These are phyloP conservation scores for Syrphus vitripennis DNA, from an alignment of 2,888 invertebrate species.

Conservation along the genomic window DNA sequence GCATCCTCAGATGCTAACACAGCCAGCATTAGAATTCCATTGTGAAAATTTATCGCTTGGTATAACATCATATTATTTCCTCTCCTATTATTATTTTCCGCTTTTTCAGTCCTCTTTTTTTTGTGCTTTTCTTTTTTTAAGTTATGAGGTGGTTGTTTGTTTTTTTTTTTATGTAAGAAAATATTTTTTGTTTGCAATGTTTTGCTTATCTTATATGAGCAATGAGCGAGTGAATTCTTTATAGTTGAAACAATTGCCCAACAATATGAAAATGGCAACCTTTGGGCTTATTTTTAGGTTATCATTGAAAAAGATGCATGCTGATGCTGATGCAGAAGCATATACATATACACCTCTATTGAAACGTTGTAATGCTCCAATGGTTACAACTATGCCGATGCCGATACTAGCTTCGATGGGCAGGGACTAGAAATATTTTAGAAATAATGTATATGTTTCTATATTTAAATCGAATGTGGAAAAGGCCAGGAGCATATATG, in stretches of 20 bases:
- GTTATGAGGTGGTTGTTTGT: slow-evolving; percentile 51
- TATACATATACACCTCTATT: slow-evolving; percentile 2
- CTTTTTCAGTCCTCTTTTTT: slow-evolving; percentile 25
- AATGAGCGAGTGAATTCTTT: slow-evolving; percentile 23
- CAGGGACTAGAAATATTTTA: neutral
- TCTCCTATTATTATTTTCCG: slow-evolving; percentile 57
- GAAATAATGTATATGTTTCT: neutral
- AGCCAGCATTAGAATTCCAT: slow-evolving; percentile 61
- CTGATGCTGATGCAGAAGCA: neutral
- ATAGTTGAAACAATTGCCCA: neutral
- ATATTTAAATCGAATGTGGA: slow-evolving; percentile 13
- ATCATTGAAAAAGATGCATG: slow-evolving; percentile 48
- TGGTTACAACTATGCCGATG: slow-evolving; percentile 17
- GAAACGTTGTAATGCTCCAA: slow-evolving; percentile 43
- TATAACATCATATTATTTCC: slow-evolving; percentile 69
- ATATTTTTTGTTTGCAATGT: slow-evolving; percentile 14
- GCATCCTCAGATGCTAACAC: slow-evolving; percentile 14
- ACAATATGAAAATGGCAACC: slow-evolving; percentile 27
- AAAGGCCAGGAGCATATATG: neutral
- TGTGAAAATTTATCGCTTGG: slow-evolving; percentile 70
- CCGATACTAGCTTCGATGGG: neutral
- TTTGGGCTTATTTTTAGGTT: slow-evolving; percentile 42
- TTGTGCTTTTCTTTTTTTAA: no score
- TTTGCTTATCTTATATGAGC: slow-evolving; percentile 29
- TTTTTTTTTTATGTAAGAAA: neutral